A percentile compares a stretch with the other conserved stretches of the same genome.
phyloP scores from a whole-genome alignment of 2,888 invertebrate species.

The Hypselothyrea guttata region DNA sequence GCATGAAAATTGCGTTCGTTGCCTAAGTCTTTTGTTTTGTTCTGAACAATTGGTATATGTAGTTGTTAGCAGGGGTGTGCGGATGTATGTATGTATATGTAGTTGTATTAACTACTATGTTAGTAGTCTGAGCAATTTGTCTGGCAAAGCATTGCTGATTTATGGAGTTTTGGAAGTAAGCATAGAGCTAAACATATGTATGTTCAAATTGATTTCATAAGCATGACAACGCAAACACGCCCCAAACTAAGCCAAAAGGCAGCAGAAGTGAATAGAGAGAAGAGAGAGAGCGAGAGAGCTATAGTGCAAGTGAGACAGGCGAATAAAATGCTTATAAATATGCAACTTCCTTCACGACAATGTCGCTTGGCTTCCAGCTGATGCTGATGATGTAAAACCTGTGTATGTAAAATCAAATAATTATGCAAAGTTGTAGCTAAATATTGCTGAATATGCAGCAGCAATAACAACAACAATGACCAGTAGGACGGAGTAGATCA shows the following conservation, averaged over 20 bases:
- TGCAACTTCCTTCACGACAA: conserved; percentile 73
- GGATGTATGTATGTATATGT: conserved; percentile 2
- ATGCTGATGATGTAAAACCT: conserved; percentile 54
- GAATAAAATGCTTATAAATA: conserved; percentile 59
- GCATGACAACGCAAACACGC: conserved; percentile 60
- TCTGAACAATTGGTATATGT: conserved; percentile 42
- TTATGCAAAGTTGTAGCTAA: conserved; percentile 58
- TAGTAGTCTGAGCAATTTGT: conserved; percentile 25
- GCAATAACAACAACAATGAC: conserved; percentile 8
- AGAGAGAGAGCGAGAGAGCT: not conserved
- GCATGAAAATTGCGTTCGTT: conserved; percentile 51
- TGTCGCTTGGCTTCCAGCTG: conserved; percentile 25
- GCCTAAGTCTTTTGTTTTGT: conserved; percentile 69
- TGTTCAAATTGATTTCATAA: conserved; percentile 72
- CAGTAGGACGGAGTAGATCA: too few species aligned
- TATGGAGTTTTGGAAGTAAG: conserved; percentile 40
- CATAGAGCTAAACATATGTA: conserved; percentile 61
- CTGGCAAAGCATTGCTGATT: conserved; percentile 70
- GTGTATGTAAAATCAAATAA: conserved; percentile 15
- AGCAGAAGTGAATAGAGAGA: conserved; percentile 7
- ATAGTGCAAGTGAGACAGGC: not conserved
- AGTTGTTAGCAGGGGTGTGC: not conserved
- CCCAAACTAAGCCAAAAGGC: too few species aligned
- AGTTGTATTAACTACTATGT: conserved; percentile 9
- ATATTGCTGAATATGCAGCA: conserved; percentile 49